Conservation (phyloP, 2,797 vertebrate genomes). For the Brachymystax lenok region DNA sequence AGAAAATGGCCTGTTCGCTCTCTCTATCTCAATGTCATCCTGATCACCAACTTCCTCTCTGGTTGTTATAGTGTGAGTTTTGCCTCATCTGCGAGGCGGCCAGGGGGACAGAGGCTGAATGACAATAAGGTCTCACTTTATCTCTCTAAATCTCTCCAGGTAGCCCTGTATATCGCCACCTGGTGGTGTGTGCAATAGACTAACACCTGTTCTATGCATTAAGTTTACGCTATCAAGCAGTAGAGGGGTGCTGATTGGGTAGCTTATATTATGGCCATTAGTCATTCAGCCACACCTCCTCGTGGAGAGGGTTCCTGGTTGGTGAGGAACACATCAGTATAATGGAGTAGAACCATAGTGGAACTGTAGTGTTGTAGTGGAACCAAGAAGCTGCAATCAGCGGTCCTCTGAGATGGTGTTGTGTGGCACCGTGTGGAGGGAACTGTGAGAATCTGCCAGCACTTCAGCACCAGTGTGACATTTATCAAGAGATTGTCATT, state of each 20-base stretch:
- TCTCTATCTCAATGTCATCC: conserved; percentile 9
- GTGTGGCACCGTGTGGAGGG: not conserved
- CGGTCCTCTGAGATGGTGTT: not conserved
- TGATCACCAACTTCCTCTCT: conserved; percentile 37
- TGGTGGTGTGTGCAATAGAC: not conserved
- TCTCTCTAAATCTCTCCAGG: not conserved
- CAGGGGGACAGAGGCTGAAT: conserved; percentile 49
- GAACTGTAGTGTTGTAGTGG: not conserved
- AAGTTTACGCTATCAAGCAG: not conserved
- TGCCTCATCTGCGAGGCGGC: conserved; percentile 65
- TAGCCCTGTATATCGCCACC: not conserved
- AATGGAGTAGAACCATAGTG: too few species aligned
- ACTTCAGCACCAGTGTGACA: conserved; percentile 15
- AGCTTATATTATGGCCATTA: not conserved
- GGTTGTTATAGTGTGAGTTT: conserved; percentile 56
- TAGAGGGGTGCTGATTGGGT: not conserved
- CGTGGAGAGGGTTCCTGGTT: too few species aligned
- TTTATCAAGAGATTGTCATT: conserved; percentile 35
- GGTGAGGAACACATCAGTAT: too few species aligned
- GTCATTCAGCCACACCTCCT: not conserved
- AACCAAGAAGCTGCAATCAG: not conserved
- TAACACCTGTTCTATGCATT: not conserved
- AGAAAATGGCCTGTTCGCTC: conserved; percentile 34
- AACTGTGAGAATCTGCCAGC: not conserved
- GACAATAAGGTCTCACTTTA: conserved; percentile 23